A percentile compares a stretch with the other conserved stretches of the same genome.
Conservation (phyloP, 2,888 invertebrate genomes). For the Trilocha varians region DNA sequence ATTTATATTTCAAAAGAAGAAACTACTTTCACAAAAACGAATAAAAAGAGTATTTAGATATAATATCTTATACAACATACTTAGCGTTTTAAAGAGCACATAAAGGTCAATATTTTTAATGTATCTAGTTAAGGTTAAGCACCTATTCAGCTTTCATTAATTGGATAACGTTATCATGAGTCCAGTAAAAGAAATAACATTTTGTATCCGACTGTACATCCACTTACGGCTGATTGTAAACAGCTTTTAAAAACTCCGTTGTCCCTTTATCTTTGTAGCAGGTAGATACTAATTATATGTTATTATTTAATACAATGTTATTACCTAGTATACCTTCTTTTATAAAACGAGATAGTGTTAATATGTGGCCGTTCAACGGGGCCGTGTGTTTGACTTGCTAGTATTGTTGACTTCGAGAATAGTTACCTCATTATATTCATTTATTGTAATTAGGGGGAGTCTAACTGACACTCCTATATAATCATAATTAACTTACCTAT, state of each 20-base stretch:
- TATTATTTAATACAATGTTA: constrained; percentile 68
- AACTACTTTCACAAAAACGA: background rate
- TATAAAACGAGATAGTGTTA: constrained; percentile 45
- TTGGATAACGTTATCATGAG: background rate
- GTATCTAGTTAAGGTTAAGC: background rate
- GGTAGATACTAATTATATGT: constrained; percentile 67
- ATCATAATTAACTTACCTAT: constrained; percentile 47
- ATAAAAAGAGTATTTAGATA: background rate
- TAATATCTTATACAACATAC: background rate
- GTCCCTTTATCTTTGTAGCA: constrained; percentile 63
- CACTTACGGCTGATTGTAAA: constrained; percentile 62
- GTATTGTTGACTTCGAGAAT: constrained; percentile 37
- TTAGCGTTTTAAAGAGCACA: background rate
- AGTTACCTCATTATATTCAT: constrained; percentile 41
- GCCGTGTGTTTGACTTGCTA: constrained; percentile 38
- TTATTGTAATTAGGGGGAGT: constrained; percentile 45
- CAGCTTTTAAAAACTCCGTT: constrained; percentile 65
- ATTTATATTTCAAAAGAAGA: too few species aligned
- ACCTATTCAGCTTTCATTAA: background rate
- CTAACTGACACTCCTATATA: constrained; percentile 36
- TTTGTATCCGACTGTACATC: constrained; percentile 36
- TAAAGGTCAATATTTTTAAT: background rate
- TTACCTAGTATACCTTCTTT: constrained; percentile 47
- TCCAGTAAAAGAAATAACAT: constrained; percentile 2
- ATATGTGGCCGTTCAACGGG: constrained; percentile 38